phyloP scores from a whole-genome alignment of 2,888 invertebrate species.

The Diarsia brunnea region DNA sequence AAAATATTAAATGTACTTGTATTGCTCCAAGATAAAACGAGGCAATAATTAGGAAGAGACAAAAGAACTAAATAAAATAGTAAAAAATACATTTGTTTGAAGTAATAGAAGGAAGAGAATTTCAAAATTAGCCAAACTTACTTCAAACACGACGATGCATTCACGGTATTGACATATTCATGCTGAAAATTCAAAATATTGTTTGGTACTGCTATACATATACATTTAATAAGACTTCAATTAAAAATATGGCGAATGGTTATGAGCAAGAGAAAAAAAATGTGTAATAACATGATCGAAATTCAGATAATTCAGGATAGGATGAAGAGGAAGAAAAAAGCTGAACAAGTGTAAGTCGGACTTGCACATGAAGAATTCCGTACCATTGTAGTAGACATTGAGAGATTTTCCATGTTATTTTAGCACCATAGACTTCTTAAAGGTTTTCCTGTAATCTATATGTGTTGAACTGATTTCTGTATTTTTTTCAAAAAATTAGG shows the following conservation, averaged over 20 bases:
- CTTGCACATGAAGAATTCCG: no score
- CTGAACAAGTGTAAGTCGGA: no score
- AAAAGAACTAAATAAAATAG: no score
- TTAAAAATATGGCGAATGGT: neutral
- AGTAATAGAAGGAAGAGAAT: neutral
- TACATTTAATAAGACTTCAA: neutral
- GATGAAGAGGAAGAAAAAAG: neutral
- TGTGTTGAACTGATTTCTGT: no score
- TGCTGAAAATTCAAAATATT: constrained; percentile 65
- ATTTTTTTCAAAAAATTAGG: no score
- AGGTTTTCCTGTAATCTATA: no score
- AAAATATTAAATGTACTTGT: neutral
- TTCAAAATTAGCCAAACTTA: constrained; percentile 62
- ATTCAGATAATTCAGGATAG: neutral
- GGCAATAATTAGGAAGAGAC: neutral
- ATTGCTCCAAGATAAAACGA: neutral
- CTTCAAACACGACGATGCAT: constrained; percentile 74
- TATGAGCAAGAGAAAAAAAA: neutral
- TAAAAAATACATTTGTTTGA: neutral
- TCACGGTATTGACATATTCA: constrained; percentile 61
- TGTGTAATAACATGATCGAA: neutral
- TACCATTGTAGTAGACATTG: no score
- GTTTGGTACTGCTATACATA: neutral
- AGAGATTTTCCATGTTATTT: no score
- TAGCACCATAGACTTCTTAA: no score